Evolutionary conservation across 2,113 vertebrate species (phyloP).

Genomic region (Jaculus jaculus): DNA sequence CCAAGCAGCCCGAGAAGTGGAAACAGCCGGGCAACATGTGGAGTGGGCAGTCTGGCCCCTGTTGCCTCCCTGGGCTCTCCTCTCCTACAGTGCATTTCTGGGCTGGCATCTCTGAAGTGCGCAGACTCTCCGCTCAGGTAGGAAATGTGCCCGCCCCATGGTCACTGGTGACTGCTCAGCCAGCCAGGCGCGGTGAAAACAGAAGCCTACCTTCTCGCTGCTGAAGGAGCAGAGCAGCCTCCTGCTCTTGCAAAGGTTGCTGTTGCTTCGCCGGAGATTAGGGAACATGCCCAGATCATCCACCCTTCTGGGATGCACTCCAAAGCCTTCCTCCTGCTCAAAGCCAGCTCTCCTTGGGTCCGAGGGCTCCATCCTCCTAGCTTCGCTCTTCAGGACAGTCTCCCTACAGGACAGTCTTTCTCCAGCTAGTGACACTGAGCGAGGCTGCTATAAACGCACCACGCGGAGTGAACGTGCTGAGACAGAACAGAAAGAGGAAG

Average conservation of each 20-base stretch:
- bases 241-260: conserved; percentile 65
- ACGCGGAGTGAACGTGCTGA: background rate
- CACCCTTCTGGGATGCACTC: conserved; percentile 38
- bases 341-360: conserved; percentile 69
- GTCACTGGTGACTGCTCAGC: too few relatives aligned
- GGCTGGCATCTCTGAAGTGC: background rate
- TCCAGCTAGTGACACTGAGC: background rate
- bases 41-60: too few relatives aligned
- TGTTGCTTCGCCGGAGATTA: conserved; percentile 76
- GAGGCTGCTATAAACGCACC: background rate
- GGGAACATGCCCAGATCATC: conserved; percentile 72
- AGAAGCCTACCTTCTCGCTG: conserved; percentile 81
- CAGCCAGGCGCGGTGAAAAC: rapidly evolving
- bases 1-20: too few relatives aligned
- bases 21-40: rapidly evolving
- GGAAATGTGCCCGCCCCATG: background rate
- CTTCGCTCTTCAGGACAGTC: conserved; percentile 31
- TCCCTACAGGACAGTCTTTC: background rate
- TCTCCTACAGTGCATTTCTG: background rate
- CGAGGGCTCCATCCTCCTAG: conserved; percentile 13
- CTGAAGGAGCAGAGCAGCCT: conserved; percentile 10
- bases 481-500: background rate
- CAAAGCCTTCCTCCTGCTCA: conserved; percentile 61
- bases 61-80: background rate
- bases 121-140: background rate